phyloP scores from a whole-genome alignment of 2,888 invertebrate species.

The Syrphus vitripennis region DNA sequence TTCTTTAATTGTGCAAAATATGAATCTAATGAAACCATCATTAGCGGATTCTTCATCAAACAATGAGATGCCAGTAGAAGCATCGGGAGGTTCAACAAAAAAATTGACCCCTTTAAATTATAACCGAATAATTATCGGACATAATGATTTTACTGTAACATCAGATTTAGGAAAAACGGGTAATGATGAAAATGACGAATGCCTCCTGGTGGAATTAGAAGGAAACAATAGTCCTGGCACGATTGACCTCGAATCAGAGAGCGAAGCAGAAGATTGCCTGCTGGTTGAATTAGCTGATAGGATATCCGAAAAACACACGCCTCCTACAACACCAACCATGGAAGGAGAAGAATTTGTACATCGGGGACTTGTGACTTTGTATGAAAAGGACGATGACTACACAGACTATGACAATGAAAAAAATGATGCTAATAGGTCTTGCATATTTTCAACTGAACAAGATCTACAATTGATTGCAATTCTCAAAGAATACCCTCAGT shows the following conservation, averaged over 20 bases:
- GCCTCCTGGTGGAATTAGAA: conserved; percentile 7
- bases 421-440: background rate
- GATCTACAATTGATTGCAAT: conserved; percentile 40
- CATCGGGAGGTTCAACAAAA: background rate
- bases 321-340: background rate
- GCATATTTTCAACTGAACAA: conserved; percentile 20
- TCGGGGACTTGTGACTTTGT: conserved; percentile 27
- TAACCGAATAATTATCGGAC: background rate
- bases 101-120: conserved; percentile 6
- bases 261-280: conserved; percentile 24
- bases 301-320: conserved; percentile 14
- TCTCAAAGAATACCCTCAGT: conserved; percentile 4
- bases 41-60: conserved; percentile 16
- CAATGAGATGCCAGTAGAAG: background rate
- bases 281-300: conserved; percentile 47
- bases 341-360: conserved; percentile 46
- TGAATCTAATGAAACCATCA: conserved; percentile 19
- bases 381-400: conserved; percentile 46
- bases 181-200: conserved; percentile 33
- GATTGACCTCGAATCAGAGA: background rate
- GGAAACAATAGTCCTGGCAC: background rate
- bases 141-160: background rate
- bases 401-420: background rate
- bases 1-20: conserved; percentile 39
- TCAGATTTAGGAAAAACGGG: background rate